Percentiles rank a stretch among this genome's conserved stretches.
These are phyloP conservation scores for Sorex fumeus DNA, from an alignment of 2,113 vertebrate genomes.

Conservation along the genomic window DNA sequence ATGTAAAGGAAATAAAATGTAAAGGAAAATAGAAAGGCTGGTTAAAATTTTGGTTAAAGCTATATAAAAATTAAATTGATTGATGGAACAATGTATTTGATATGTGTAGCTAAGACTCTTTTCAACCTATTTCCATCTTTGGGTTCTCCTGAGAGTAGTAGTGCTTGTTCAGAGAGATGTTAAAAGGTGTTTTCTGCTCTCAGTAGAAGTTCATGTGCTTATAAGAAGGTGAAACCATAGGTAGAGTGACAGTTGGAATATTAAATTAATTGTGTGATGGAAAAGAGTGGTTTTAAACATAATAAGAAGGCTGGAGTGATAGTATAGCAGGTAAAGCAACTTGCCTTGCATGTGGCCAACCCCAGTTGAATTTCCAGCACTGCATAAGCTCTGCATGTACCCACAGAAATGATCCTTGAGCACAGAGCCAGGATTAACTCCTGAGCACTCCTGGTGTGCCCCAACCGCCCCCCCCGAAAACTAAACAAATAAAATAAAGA, in stretches of 20 bases:
- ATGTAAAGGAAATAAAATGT: background rate
- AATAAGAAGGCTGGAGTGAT: background rate
- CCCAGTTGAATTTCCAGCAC: background rate
- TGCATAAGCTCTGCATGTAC: too few species aligned
- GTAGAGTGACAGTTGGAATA: background rate
- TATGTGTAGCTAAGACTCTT: background rate
- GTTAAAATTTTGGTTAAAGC: background rate
- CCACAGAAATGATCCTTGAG: too few species aligned
- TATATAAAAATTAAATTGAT: background rate
- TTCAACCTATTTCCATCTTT: background rate
- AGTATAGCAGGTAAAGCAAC: too few species aligned
- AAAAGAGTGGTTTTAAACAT: conserved; percentile 30
- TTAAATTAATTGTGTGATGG: background rate
- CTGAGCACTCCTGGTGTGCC: too few species aligned
- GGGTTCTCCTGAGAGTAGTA: background rate
- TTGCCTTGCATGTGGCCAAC: background rate
- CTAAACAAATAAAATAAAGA: too few species aligned
- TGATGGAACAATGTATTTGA: background rate
- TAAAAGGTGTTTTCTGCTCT: background rate
- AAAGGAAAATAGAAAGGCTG: background rate
- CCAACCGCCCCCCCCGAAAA: too few species aligned
- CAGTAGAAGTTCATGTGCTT: background rate
- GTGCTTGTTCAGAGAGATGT: background rate
- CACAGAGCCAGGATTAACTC: too few species aligned
- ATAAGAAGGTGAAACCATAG: background rate